Percentiles rank a stretch among this genome's conserved stretches.
These are phyloP conservation scores for Syngnathus floridae DNA, from an alignment of 2,113 vertebrate species.

Conservation along the genomic window DNA sequence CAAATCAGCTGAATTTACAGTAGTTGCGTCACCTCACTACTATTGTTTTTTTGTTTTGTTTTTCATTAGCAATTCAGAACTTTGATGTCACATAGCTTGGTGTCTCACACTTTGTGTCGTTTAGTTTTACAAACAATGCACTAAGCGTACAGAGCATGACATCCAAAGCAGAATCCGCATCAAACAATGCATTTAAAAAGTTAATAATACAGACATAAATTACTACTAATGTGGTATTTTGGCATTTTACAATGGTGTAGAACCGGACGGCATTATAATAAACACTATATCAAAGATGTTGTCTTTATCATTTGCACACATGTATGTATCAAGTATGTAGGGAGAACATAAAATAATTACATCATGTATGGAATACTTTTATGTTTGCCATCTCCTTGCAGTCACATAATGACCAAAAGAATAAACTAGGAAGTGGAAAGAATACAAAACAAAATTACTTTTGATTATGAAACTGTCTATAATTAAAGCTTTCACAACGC, in stretches of 20 bases:
- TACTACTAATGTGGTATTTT: background rate
- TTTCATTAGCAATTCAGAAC: too few relatives aligned
- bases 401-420: background rate
- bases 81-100: too few relatives aligned
- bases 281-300: background rate
- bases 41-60: too few relatives aligned
- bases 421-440: background rate
- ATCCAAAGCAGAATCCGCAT: background rate
- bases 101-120: too few relatives aligned
- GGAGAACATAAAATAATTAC: background rate
- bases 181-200: background rate
- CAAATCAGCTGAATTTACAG: too few relatives aligned
- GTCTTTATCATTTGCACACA: background rate
- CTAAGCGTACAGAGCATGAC: too few relatives aligned
- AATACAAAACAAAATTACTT: constrained; percentile 1
- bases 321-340: background rate
- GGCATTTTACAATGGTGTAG: background rate
- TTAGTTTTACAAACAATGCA: too few relatives aligned
- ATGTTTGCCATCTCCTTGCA: background rate
- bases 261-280: background rate
- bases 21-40: too few relatives aligned
- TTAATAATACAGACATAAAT: background rate
- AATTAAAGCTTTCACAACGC: constrained; percentile 8
- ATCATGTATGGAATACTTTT: background rate
- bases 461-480: constrained; percentile 17